Base-by-base conservation (phyloP, 2,797 vertebrate genomes). In the Antrozous pallidus region DNA sequence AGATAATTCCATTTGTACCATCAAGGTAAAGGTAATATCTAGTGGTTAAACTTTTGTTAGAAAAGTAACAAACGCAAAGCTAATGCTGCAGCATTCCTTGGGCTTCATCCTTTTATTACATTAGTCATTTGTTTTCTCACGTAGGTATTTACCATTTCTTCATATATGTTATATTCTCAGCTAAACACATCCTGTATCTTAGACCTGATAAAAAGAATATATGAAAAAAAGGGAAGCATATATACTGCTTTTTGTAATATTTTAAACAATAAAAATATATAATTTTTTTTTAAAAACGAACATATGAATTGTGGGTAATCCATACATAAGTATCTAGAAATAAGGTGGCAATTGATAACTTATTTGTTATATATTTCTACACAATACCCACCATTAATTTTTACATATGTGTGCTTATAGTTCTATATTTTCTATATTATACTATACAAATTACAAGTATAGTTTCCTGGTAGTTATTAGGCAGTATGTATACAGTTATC, bases 81-180 rank as follows among this genome's bases (percentile, higher is more conserved):
- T 54, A 81, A 38, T 79, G n/a, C 13, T 81, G 11, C 28, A 69
- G 6, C 8, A 45, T 67, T 85, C 49, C 73, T 91, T 94, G 33
- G 14, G 8, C 70, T 77, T 83, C 45, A 74, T 42, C 74, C 26
- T 91, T 95, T 70, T 90, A 83, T 65, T 56, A 12, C 7, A 49
- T 89, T 47, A 85, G 58, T 45, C 45, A 38, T 51, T 74, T 33
- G 5, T 40, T 83, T 71, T 86, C 24, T 91, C 31, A 45, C 31
- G 82, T 92, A 67, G 54, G n/a, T 75, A 74, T 67, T 95, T 86
- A 14, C 73, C 10, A 70, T 93, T 93, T 94, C 42, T 86, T 69
- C 47, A 79, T 49, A 82, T 69, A 51, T 85, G 58, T 11, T 51
- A 88, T 77, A 58, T 49, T 90, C 61, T 95, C 42, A 93, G 80